A percentile compares a stretch with the other conserved stretches of the same genome.
These are phyloP conservation scores for Mormyrus lacerda DNA, from an alignment of 2,113 vertebrate species.

Conservation along the genomic window DNA sequence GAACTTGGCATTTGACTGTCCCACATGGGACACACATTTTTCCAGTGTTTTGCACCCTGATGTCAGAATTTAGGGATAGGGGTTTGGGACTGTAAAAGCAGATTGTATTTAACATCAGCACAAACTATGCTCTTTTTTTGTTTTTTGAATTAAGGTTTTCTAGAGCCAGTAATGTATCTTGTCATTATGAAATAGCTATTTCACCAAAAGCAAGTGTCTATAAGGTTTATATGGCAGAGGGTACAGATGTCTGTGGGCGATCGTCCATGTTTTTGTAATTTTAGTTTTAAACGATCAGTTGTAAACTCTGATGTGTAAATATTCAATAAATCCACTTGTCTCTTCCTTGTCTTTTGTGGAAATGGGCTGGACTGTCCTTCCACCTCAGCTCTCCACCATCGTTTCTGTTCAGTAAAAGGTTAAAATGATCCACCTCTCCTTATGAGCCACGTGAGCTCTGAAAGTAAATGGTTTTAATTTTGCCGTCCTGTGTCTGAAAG, in stretches of 20 bases:
- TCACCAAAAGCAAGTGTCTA: not conserved
- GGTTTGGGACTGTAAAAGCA: not conserved
- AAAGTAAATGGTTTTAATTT: not conserved
- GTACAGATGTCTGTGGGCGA: not conserved
- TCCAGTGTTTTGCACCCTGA: not conserved
- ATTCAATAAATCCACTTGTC: slow-evolving; percentile 41
- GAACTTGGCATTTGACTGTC: not conserved
- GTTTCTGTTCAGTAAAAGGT: not conserved
- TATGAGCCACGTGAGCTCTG: not conserved
- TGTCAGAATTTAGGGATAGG: not conserved
- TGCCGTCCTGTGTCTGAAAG: not conserved
- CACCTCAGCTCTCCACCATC: not conserved
- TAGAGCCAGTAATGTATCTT: slow-evolving; percentile 42
- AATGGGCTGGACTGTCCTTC: not conserved
- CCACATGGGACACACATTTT: not conserved
- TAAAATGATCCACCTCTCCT: not conserved
- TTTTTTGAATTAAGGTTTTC: slow-evolving; percentile 16
- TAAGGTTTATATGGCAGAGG: slow-evolving; percentile 36
- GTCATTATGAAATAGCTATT: slow-evolving; percentile 1
- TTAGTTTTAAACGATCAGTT: slow-evolving; percentile 36
- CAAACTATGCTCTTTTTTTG: not conserved
- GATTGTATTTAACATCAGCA: slow-evolving; percentile 38
- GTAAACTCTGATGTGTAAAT: slow-evolving; percentile 39
- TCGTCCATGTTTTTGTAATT: not conserved
- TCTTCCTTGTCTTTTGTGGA: not conserved